phyloP scores from a whole-genome alignment of 1,140 invertebrate species.

The Mercenaria mercenaria region DNA sequence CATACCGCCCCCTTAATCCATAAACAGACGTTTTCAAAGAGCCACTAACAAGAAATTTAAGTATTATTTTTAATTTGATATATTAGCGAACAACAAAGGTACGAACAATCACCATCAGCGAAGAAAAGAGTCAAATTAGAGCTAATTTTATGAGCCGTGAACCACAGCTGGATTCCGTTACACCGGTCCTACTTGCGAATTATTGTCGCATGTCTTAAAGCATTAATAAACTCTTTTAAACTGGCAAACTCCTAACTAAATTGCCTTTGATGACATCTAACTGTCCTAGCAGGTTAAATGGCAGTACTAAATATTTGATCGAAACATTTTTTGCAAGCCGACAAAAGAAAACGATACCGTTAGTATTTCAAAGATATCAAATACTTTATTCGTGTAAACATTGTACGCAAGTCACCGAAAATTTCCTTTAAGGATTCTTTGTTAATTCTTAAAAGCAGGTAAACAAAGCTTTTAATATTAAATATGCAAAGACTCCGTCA shows the following conservation, averaged over 20 bases:
- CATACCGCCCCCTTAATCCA: no score
- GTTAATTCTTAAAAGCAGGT: neutral
- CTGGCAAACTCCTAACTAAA: neutral
- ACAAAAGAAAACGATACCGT: neutral
- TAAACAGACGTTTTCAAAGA: no score
- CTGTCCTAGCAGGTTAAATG: neutral
- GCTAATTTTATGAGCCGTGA: slow-evolving; percentile 18
- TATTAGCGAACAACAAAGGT: no score
- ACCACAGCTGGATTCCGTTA: neutral
- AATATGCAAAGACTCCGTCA: neutral
- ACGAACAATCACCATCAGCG: slow-evolving; percentile 11
- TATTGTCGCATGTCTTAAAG: neutral
- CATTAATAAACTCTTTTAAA: slow-evolving; percentile 19
- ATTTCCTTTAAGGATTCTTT: neutral
- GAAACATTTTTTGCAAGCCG: neutral
- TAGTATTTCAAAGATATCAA: neutral
- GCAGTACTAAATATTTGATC: neutral
- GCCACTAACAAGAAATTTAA: no score
- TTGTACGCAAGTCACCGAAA: neutral
- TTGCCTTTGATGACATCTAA: neutral
- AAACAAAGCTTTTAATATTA: neutral
- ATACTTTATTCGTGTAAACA: neutral
- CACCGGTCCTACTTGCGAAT: neutral
- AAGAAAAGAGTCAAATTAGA: slow-evolving; percentile 9
- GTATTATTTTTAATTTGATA: no score